These are phyloP conservation scores for Naja naja DNA, from an alignment of 2,113 vertebrate genomes.

Conservation along the genomic window DNA sequence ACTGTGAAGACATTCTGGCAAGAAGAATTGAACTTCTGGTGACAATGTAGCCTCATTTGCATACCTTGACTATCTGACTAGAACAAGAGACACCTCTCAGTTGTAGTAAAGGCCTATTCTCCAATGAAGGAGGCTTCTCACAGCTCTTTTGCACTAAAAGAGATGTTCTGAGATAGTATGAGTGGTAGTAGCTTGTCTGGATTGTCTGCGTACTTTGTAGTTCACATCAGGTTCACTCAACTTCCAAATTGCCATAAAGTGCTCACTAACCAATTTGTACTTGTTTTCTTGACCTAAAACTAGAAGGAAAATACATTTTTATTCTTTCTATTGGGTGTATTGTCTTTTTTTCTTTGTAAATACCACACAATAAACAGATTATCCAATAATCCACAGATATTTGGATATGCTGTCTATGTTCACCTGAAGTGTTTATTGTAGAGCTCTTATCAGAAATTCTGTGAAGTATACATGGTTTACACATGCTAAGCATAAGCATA, in stretches of 20 bases:
- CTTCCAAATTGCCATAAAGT: conserved; percentile 50
- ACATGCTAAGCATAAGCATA: background rate
- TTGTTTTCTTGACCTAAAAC: conserved; percentile 69
- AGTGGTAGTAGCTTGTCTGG: conserved; percentile 42
- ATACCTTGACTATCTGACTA: conserved; percentile 22
- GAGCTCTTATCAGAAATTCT: background rate
- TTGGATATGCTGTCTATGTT: conserved; percentile 27
- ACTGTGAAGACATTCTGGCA: conserved; percentile 44
- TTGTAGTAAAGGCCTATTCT: conserved; percentile 26
- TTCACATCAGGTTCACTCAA: conserved; percentile 52
- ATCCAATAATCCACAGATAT: conserved; percentile 66
- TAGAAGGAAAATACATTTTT: conserved; percentile 76
- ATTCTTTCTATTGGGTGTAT: conserved; percentile 79
- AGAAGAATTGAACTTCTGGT: conserved; percentile 40
- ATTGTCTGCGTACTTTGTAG: conserved; percentile 11
- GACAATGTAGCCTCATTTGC: background rate
- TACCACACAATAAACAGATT: conserved; percentile 72
- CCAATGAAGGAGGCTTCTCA: conserved; percentile 33
- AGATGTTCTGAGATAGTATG: conserved; percentile 40
- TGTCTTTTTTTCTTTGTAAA: conserved; percentile 71
- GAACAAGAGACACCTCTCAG: conserved; percentile 10
- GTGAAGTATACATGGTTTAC: background rate
- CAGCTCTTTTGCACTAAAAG: conserved; percentile 25
- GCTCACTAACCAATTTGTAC: conserved; percentile 72
- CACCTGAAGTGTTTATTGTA: background rate